A percentile compares a stretch with the other conserved stretches of the same genome.
Conservation (phyloP, 2,797 vertebrate species). For the Gallirallus australis region DNA sequence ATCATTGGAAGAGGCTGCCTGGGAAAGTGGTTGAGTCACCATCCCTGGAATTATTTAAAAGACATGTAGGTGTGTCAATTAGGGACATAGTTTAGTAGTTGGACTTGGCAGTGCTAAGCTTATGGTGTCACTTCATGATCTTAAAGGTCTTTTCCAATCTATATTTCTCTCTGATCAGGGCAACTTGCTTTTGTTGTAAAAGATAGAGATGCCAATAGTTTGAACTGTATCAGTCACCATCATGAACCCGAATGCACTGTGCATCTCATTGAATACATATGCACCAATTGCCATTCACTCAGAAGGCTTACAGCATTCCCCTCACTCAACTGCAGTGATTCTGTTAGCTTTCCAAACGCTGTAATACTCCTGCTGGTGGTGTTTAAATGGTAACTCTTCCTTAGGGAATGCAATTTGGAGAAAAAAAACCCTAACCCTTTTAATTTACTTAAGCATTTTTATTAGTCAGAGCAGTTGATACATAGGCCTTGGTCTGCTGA, state of each 20-base stretch:
- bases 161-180: not conserved
- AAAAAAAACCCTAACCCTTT: not conserved
- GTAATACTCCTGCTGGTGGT: not conserved
- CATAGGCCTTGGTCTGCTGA: not conserved
- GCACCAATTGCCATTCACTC: not conserved
- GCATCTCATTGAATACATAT: not conserved
- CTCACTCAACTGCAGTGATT: not conserved
- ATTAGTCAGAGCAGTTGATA: not conserved
- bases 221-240: not conserved
- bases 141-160: not conserved
- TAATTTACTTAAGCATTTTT: not conserved
- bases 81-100: not conserved
- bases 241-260: not conserved
- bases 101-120: not conserved
- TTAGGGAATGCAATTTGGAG: not conserved
- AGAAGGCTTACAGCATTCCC: not conserved
- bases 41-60: not conserved
- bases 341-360: not conserved
- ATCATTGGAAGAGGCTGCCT: not conserved
- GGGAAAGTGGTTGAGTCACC: not conserved
- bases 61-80: rapidly evolving
- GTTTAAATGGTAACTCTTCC: not conserved
- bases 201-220: not conserved
- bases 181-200: not conserved
- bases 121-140: not conserved